Evolutionary conservation across 2,888 invertebrate genomes (phyloP), one percentile per base, ranked within the genome.

Genomic region (Acleris sparsana): DNA sequence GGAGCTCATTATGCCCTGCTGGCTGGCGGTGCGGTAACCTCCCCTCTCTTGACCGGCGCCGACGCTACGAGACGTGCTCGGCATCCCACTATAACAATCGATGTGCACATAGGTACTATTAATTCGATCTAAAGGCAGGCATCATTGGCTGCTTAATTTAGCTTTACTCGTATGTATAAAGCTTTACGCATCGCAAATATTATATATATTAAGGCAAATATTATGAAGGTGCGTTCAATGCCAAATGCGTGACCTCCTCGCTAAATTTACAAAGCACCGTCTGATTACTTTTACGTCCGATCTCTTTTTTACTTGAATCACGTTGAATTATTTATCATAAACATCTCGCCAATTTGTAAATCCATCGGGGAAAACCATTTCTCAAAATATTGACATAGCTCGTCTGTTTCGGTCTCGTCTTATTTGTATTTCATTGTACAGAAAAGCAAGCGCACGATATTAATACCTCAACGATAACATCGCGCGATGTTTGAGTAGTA

Each of bases 11-110:
- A 60, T 60, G 70, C 65, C 72, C 75, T 75, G 73, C 76, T 73
- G 70, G 71, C 65, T 59, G 67, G 62, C 62, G 70, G 71, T 78
- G 76, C 77, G 70, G 79, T 80, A 80, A 82, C 72, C 13, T 53
- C 57, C 33, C 52, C 20, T 62, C 51, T 49, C 52, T 56, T 56
- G 51, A n/a, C 52, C 57, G 63, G 39, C 60, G 60, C 60, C 52
- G 61, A 18, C 53, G 46, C 57, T 44, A n/a, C 44, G 33, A 33
- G 33, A 55, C 65, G 65, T 65, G 65, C 17, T 7, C 44, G 17
- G 65, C 49, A 65, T 65, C 49, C 55, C 58, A 52, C 52, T 20
- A 20, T 53, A 51, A 60, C 59, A 49, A 60, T 59, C 43, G 53
- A 5, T 56, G 39, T 4, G 16, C 20, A 48, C 39, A 56, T 33